Conservation (phyloP, 2,797 vertebrate genomes). For the Toxotes lorentzi region DNA sequence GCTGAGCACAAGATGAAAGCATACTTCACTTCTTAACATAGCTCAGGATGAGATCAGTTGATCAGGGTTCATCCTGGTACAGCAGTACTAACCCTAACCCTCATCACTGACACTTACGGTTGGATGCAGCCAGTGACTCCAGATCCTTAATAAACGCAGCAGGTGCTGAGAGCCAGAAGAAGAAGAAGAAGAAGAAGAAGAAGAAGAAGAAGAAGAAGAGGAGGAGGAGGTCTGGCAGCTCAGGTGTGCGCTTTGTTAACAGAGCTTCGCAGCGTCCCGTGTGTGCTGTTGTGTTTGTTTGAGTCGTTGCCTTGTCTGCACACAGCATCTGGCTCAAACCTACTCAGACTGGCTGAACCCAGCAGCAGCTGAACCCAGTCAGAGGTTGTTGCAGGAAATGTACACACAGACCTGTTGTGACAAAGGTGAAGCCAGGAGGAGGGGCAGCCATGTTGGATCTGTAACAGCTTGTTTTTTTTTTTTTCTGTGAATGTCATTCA, state of each 20-base stretch:
- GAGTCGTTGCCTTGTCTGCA: background rate
- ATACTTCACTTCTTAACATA: conserved; percentile 39
- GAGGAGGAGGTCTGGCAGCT: conserved; percentile 9
- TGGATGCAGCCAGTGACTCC: conserved; percentile 68
- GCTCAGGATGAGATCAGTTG: conserved; percentile 38
- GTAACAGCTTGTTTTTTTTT: background rate
- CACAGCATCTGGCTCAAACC: conserved; percentile 43
- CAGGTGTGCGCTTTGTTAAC: conserved; percentile 40
- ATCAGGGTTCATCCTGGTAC: conserved; percentile 29
- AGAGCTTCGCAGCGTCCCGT: background rate
- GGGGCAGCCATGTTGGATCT: conserved; percentile 12
- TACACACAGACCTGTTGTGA: background rate
- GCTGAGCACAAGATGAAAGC: conserved; percentile 45
- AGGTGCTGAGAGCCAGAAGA: background rate
- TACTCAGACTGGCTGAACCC: conserved; percentile 35
- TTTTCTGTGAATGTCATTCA: conserved; percentile 1
- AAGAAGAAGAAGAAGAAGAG: background rate
- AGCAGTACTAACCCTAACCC: no score
- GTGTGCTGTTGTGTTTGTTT: background rate
- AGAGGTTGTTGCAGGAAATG: background rate
- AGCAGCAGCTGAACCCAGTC: conserved; percentile 8
- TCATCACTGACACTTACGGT: conserved; percentile 51
- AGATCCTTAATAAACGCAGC: conserved; percentile 64
- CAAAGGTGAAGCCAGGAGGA: background rate
- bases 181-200: background rate